Evolutionary conservation across 2,797 vertebrate species (phyloP).

Genomic region (Cottoperca gobio): DNA sequence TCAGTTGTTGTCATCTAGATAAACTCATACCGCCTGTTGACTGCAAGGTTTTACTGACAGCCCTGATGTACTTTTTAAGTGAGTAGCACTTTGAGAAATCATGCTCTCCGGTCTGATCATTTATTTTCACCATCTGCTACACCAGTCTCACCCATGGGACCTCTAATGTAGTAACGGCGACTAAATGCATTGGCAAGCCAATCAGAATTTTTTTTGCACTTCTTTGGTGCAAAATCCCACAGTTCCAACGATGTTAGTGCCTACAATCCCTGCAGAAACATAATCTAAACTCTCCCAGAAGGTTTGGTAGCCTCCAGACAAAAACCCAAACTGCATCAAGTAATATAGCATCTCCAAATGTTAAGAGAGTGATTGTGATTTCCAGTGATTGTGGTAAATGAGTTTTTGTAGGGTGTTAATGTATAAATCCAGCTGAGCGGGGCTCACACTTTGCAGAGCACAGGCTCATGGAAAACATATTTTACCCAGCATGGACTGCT

Average conservation of each 20-base stretch:
- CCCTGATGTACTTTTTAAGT: constrained; percentile 25
- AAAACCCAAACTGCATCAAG: constrained; percentile 18
- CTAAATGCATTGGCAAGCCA: constrained; percentile 40
- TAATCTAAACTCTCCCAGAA: constrained; percentile 20
- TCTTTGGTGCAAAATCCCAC: constrained; percentile 28
- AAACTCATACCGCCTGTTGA: background rate
- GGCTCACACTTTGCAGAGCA: constrained; percentile 39
- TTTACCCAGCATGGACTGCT: constrained; percentile 45
- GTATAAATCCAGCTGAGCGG: constrained; percentile 54
- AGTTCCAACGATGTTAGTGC: constrained; percentile 30
- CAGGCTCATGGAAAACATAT: constrained; percentile 55
- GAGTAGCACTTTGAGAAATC: constrained; percentile 44
- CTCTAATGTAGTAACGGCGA: constrained; percentile 20
- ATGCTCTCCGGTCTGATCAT: constrained; percentile 36
- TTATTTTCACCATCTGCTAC: constrained; percentile 52
- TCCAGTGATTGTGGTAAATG: constrained; percentile 49
- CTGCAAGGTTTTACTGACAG: constrained; percentile 22
- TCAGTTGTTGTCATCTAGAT: constrained; percentile 9
- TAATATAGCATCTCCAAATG: constrained; percentile 30
- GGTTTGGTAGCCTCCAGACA: constrained; percentile 22
- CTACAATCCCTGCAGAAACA: constrained; percentile 30
- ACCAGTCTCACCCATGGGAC: constrained; percentile 15
- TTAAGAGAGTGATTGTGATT: constrained; percentile 45
- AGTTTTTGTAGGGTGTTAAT: constrained; percentile 54
- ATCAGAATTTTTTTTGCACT: constrained; percentile 32